Base-by-base conservation (phyloP, 2,888 invertebrate genomes). In the Andrena praecox region DNA sequence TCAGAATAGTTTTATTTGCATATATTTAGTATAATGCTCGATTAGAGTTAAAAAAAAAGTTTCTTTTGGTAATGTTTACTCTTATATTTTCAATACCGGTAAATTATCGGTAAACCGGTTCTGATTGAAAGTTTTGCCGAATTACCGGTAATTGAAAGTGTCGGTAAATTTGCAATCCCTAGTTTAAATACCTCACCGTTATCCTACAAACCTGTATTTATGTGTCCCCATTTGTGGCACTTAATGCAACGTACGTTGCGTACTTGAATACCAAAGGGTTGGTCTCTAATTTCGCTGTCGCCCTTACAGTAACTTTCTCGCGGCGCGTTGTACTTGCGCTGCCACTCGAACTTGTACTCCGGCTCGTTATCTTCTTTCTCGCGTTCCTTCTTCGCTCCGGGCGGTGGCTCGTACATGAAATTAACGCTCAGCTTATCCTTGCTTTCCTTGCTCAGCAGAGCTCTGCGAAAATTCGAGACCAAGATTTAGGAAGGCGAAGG, bases 291-390 rank as follows among this genome's bases (percentile, higher is more conserved):
- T 94, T 98, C 98, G 85, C 98, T 98, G 93, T 99, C 99, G 24
- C 98, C 98, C 94, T 99, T 99, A 91, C 99, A 99, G 93, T 99
- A 99, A 90, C 98, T 98, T 94, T 99, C 99, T 94, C 99, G 95
- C 0, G 99, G 99, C 5, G 99, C 99, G 95, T 99, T 99, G 92
- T 98, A 99, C 94, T 99, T 99, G 63, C 99, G 95, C 94, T 99
- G 99, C 99, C 99, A 99, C 93, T 99, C 99, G 95, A 99, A 99
- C 94, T 99, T 99, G 91, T 98, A 99, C 91, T 99, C 99, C 0
- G 98, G 98, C 93, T 99, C 99, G 93, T 98, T 97, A 90, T 98
- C 98, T 93, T 98, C 98, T 84, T 97, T 96, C 94, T 98, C 98
- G 70, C 98, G 95, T 93, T 98, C 98, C 91, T 98, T 98, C 88